These are phyloP conservation scores for Nemoura dubitans DNA, from an alignment of 2,888 invertebrate species.

Conservation along the genomic window DNA sequence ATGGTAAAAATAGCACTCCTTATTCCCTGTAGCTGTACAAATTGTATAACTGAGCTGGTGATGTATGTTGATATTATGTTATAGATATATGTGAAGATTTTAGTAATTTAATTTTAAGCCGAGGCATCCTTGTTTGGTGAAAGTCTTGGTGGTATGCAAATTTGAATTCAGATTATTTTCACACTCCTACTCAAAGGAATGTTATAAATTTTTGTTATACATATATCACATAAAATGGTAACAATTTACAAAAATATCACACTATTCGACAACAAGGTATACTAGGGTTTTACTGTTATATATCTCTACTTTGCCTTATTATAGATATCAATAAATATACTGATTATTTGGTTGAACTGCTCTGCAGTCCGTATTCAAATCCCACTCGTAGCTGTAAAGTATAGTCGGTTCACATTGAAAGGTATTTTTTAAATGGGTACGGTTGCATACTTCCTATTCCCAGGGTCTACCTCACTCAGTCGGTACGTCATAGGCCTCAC, in stretches of 20 bases:
- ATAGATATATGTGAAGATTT: too few relatives aligned
- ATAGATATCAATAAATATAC: not conserved
- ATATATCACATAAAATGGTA: too few relatives aligned
- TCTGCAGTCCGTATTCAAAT: not conserved
- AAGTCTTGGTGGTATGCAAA: not conserved
- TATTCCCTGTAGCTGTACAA: too few relatives aligned
- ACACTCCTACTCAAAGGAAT: not conserved
- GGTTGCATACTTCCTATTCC: conserved; percentile 7
- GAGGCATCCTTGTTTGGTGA: too few relatives aligned
- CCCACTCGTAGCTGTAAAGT: not conserved
- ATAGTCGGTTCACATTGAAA: not conserved
- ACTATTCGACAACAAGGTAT: too few relatives aligned
- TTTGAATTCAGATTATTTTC: not conserved
- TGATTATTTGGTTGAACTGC: conserved; percentile 3
- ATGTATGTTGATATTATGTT: too few relatives aligned
- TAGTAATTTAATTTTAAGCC: too few relatives aligned
- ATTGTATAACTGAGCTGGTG: too few relatives aligned
- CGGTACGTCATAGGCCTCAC: not conserved
- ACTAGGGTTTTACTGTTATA: conserved; percentile 1
- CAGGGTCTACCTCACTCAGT: not conserved
- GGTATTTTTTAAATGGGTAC: conserved; percentile 12
- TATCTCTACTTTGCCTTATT: not conserved
- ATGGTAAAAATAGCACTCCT: too few relatives aligned
- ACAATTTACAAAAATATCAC: too few relatives aligned
- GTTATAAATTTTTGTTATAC: not conserved